Percentiles rank a stretch among this genome's conserved stretches.
phyloP scores from a whole-genome alignment of 2,113 vertebrate species.

The Chascanopsetta lugubris region DNA sequence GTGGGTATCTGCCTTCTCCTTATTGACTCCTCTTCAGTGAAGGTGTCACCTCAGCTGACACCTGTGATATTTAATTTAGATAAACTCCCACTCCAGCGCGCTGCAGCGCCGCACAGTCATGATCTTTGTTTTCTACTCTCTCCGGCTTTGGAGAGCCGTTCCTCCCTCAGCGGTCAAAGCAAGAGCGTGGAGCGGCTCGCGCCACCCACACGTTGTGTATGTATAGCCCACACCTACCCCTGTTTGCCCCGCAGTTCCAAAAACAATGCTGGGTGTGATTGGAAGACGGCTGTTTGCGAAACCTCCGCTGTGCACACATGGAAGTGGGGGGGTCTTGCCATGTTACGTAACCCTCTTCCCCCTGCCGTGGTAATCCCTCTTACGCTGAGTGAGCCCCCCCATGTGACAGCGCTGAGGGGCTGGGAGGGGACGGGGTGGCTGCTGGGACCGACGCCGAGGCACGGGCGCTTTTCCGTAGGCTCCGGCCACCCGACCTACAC shows the following conservation, averaged over 20 bases:
- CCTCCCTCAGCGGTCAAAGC: constrained; percentile 39
- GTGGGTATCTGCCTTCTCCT: not conserved
- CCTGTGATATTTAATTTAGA: constrained; percentile 32
- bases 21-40: constrained; percentile 23
- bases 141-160: constrained; percentile 25
- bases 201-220: constrained; percentile 54
- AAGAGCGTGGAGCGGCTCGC: constrained; percentile 55
- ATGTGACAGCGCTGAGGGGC: constrained; percentile 59
- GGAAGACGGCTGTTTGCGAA: constrained; percentile 62
- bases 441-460: constrained; percentile 32
- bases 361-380: constrained; percentile 67
- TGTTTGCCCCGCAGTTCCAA: constrained; percentile 54
- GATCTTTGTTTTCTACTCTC: constrained; percentile 30
- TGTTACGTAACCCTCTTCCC: constrained; percentile 65
- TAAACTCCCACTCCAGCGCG: constrained; percentile 8
- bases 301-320: constrained; percentile 36
- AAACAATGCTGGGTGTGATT: constrained; percentile 58
- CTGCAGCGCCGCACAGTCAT: not conserved
- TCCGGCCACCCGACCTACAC: constrained; percentile 13
- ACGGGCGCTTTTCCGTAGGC: constrained; percentile 38
- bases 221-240: constrained; percentile 55
- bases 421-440: constrained; percentile 43
- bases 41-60: constrained; percentile 25
- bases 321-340: constrained; percentile 49
- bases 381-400: constrained; percentile 62